Conservation (phyloP, 2,797 vertebrate species). For the Microtus californicus region DNA sequence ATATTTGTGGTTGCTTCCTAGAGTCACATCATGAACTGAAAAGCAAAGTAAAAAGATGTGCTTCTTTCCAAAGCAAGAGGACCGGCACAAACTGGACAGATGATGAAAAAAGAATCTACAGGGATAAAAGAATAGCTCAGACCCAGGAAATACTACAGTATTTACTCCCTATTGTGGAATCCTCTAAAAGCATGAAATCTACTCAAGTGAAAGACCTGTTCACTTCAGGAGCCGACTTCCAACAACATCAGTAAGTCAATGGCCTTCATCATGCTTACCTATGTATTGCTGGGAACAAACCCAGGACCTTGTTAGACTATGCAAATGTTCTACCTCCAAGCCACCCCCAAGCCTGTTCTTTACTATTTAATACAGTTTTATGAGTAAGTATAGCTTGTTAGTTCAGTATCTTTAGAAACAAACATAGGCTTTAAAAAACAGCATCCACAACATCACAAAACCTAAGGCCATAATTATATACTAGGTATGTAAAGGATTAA, state of each 20-base stretch:
- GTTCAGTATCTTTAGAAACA: constrained; percentile 32
- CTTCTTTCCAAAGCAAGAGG: constrained; percentile 69
- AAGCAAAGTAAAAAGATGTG: constrained; percentile 63
- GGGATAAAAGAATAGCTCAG: constrained; percentile 67
- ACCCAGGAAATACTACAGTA: constrained; percentile 70
- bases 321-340: not conserved
- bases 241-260: constrained; percentile 70
- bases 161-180: constrained; percentile 73
- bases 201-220: constrained; percentile 59
- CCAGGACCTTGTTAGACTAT: not conserved
- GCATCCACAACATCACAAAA: not conserved
- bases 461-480: not conserved
- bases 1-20: constrained; percentile 68
- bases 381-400: constrained; percentile 52
- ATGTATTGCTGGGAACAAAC: not conserved
- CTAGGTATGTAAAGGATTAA: not conserved
- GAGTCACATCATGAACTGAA: constrained; percentile 66
- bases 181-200: constrained; percentile 57
- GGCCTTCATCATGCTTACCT: not conserved
- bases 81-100: constrained; percentile 73
- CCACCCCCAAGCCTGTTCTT: not conserved
- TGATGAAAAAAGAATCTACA: constrained; percentile 75
- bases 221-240: constrained; percentile 61
- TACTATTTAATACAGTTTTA: constrained; percentile 27
- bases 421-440: constrained; percentile 22